These are phyloP conservation scores for Resseliella maxima DNA, from an alignment of 2,888 invertebrate species.

Conservation along the genomic window DNA sequence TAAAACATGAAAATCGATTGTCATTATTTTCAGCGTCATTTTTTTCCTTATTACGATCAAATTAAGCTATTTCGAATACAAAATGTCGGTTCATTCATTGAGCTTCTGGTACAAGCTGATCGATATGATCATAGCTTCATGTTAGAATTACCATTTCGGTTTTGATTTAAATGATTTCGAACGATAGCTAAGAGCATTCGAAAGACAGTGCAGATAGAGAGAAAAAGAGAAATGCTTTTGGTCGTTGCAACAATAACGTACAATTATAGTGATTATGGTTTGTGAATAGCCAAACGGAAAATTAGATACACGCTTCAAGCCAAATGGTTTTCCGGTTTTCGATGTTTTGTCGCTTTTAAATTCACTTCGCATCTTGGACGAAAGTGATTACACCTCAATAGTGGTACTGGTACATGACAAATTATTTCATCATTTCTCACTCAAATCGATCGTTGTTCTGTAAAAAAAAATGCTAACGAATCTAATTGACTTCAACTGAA, in stretches of 20 bases:
- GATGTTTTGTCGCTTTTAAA: not conserved
- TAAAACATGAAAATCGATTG: constrained; percentile 35
- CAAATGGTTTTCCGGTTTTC: constrained; percentile 28
- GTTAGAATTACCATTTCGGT: constrained; percentile 9
- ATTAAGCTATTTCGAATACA: constrained; percentile 37
- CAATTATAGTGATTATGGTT: constrained; percentile 50
- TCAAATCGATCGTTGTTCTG: not conserved
- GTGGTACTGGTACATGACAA: not conserved
- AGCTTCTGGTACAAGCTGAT: not conserved
- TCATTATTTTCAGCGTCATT: constrained; percentile 43
- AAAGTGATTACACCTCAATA: not conserved
- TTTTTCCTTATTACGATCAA: constrained; percentile 27
- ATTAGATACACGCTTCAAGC: constrained; percentile 53
- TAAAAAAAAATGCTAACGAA: not conserved
- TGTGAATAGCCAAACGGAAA: constrained; percentile 32
- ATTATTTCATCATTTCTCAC: not conserved
- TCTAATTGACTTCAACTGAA: not conserved
- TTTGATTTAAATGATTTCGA: constrained; percentile 32
- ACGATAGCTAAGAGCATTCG: not conserved
- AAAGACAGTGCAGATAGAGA: not conserved
- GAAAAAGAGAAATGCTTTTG: not conserved
- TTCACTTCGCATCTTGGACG: not conserved
- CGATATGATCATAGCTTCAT: constrained; percentile 51
- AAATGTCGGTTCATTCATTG: not conserved
- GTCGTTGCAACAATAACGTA: constrained; percentile 49